phyloP scores from a whole-genome alignment of 2,113 vertebrate species.

The Ginglymostoma cirratum region DNA sequence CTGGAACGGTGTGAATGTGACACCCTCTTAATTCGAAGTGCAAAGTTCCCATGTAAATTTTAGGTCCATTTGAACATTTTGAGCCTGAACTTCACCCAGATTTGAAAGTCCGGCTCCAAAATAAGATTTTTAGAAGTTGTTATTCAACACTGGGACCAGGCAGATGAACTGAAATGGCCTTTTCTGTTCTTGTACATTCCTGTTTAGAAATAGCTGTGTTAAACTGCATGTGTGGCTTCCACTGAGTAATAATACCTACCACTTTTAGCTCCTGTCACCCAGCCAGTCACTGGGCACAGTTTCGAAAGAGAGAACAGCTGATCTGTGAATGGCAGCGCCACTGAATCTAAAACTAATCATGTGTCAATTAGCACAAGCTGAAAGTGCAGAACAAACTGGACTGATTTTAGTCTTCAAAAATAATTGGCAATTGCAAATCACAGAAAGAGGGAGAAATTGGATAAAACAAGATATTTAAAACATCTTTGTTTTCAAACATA shows the following conservation, averaged over 20 bases:
- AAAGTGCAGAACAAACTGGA: background rate
- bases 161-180: background rate
- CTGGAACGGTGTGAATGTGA: background rate
- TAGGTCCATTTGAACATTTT: background rate
- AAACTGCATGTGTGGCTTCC: background rate
- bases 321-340: slow-evolving; percentile 10
- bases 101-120: background rate
- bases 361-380: background rate
- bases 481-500: background rate
- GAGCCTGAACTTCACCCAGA: background rate
- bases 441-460: background rate
- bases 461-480: background rate
- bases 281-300: slow-evolving; percentile 2
- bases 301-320: background rate
- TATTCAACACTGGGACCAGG: background rate
- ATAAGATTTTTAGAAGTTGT: background rate
- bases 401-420: background rate
- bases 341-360: background rate
- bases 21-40: background rate
- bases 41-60: background rate
- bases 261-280: background rate
- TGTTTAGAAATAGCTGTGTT: slow-evolving; percentile 8
- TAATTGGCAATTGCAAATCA: background rate
- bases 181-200: background rate
- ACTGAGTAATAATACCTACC: background rate